phyloP scores from a whole-genome alignment of 2,888 invertebrate genomes.

The Pheosia gnoma region DNA sequence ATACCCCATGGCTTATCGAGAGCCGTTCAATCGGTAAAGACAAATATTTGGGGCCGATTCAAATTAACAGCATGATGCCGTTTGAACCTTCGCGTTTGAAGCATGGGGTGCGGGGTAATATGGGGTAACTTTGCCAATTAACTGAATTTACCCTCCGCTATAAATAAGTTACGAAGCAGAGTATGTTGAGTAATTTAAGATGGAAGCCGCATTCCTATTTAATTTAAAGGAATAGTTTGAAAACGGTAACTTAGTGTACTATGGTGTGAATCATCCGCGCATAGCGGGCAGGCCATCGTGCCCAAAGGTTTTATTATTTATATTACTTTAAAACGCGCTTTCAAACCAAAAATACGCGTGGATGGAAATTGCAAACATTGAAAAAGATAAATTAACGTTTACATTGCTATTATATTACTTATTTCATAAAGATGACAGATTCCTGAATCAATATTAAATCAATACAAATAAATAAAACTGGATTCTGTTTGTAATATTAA shows the following conservation, averaged over 20 bases:
- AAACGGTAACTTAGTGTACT: neutral
- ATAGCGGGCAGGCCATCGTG: neutral
- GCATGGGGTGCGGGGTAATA: slow-evolving; percentile 1
- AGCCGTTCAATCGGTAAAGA: slow-evolving; percentile 28
- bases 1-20: slow-evolving; percentile 18
- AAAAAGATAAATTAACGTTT: too few relatives aligned
- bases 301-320: too few relatives aligned
- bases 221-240: neutral
- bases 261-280: neutral
- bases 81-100: slow-evolving; percentile 3
- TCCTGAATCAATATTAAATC: too few relatives aligned
- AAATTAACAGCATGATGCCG: slow-evolving; percentile 3
- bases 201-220: neutral
- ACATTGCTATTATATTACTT: too few relatives aligned
- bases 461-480: too few relatives aligned
- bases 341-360: too few relatives aligned
- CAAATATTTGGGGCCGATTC: slow-evolving; percentile 22
- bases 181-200: neutral
- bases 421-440: too few relatives aligned
- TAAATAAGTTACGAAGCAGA: slow-evolving; percentile 3
- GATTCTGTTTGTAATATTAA: too few relatives aligned
- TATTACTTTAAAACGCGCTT: too few relatives aligned
- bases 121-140: slow-evolving; percentile 11
- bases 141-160: slow-evolving; percentile 5
- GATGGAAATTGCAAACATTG: too few relatives aligned